Evolutionary conservation across 2,888 invertebrate species (phyloP).

Genomic region (Drosophila peninsularis): DNA sequence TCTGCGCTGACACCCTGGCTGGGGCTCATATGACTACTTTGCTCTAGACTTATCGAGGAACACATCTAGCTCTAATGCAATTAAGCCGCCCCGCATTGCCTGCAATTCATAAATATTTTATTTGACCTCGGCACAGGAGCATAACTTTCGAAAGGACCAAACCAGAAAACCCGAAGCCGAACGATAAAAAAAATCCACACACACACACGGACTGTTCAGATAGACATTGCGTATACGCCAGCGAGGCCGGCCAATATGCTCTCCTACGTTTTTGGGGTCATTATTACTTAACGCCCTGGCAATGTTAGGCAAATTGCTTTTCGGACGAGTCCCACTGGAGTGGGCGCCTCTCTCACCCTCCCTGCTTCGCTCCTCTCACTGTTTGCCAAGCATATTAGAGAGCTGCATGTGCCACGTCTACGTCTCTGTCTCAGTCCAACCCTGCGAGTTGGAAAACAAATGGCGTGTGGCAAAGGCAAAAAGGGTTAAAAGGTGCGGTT

Average conservation of each 20-base stretch:
- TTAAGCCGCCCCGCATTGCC: conserved; percentile 59
- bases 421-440: conserved; percentile 29
- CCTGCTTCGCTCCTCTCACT: too few relatives aligned
- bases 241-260: conserved; percentile 58
- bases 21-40: conserved; percentile 33
- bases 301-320: conserved; percentile 77
- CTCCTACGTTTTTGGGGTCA: conserved; percentile 60
- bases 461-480: conserved; percentile 51
- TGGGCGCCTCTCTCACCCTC: neutral
- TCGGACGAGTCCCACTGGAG: conserved; percentile 30
- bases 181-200: conserved; percentile 17
- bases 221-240: conserved; percentile 70
- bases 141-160: conserved; percentile 34
- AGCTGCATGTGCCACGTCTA: conserved; percentile 57
- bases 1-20: conserved; percentile 17
- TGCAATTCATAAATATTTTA: conserved; percentile 78
- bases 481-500: conserved; percentile 81
- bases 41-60: conserved; percentile 62
- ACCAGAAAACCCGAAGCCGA: conserved; percentile 26
- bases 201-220: conserved; percentile 12
- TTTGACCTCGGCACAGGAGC: conserved; percentile 63
- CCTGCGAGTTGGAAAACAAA: conserved; percentile 48
- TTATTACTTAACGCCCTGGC: conserved; percentile 74
- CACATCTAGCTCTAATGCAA: conserved; percentile 70
- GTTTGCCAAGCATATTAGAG: conserved; percentile 70